Conservation (phyloP, 2,113 vertebrate species). For the Periophthalmodon schlosseri region DNA sequence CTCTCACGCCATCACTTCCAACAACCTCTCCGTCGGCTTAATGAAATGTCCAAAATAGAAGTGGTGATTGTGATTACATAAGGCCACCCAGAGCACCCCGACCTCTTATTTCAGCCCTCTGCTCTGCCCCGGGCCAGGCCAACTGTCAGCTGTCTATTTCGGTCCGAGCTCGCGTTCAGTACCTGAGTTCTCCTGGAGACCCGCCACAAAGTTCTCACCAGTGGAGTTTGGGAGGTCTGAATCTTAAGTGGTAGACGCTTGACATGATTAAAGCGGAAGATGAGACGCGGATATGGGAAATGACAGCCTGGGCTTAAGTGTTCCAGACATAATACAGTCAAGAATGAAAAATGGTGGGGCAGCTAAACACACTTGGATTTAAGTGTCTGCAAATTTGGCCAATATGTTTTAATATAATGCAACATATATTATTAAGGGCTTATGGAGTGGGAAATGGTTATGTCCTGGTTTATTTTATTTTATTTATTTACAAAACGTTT, state of each 20-base stretch:
- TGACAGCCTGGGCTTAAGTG: not conserved
- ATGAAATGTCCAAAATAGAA: conserved; percentile 2
- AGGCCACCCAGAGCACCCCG: conserved; percentile 4
- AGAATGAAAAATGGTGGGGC: not conserved
- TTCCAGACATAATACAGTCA: conserved; percentile 13
- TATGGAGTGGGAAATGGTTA: too few relatives aligned
- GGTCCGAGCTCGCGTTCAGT: conserved; percentile 39
- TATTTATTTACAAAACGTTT: too few relatives aligned
- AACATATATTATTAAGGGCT: too few relatives aligned
- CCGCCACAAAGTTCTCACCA: conserved; percentile 38
- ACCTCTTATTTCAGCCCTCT: not conserved
- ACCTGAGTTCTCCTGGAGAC: conserved; percentile 49
- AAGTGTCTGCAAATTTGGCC: not conserved
- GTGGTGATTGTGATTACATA: conserved; percentile 4
- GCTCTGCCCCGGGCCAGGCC: conserved; percentile 14
- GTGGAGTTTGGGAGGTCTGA: conserved; percentile 9
- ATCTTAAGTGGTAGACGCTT: conserved; percentile 19
- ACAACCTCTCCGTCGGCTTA: not conserved
- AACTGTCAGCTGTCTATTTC: conserved; percentile 64
- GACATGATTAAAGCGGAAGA: conserved; percentile 5
- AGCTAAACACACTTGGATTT: not conserved
- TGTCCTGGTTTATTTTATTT: too few relatives aligned
- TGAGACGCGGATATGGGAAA: conserved; percentile 11
- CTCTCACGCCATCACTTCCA: not conserved
- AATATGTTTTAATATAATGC: too few relatives aligned